phyloP scores from a whole-genome alignment of 2,888 invertebrate species.

The Diabrotica balteata region DNA sequence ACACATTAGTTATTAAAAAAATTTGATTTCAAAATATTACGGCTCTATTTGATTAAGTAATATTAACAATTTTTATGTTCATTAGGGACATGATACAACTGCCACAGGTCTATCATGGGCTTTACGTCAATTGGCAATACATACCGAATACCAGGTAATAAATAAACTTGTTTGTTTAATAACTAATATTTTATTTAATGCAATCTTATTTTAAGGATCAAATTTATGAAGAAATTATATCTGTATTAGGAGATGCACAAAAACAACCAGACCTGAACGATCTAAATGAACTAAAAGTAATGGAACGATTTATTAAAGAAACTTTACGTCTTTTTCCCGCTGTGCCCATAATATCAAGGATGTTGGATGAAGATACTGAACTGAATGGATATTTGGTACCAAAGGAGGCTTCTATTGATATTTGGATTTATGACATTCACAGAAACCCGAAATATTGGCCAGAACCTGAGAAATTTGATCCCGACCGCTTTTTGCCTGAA shows the following conservation, averaged over 20 bases:
- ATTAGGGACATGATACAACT: conserved; percentile 49
- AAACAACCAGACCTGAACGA: conserved; percentile 48
- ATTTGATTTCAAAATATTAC: no score
- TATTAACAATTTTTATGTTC: conserved; percentile 7
- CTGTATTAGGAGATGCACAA: conserved; percentile 42
- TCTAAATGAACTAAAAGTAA: conserved; percentile 53
- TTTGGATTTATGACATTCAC: conserved; percentile 70
- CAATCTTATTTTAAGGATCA: conserved; percentile 30
- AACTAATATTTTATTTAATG: no score
- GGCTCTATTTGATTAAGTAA: no score
- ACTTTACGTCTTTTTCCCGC: conserved; percentile 55
- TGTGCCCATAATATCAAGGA: conserved; percentile 54
- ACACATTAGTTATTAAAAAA: no score
- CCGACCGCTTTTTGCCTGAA: conserved; percentile 74
- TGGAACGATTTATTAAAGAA: conserved; percentile 58
- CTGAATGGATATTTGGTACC: conserved; percentile 60
- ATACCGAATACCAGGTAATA: conserved; percentile 43
- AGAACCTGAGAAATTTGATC: conserved; percentile 72
- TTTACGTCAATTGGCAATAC: conserved; percentile 42
- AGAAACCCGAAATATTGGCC: conserved; percentile 69
- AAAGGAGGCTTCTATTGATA: conserved; percentile 60
- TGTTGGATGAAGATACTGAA: conserved; percentile 43
- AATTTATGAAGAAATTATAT: conserved; percentile 43
- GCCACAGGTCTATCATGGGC: conserved; percentile 40
- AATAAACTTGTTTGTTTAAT: no score